These are phyloP conservation scores for Vultur gryphus DNA, from an alignment of 2,797 vertebrate genomes.

Conservation along the genomic window DNA sequence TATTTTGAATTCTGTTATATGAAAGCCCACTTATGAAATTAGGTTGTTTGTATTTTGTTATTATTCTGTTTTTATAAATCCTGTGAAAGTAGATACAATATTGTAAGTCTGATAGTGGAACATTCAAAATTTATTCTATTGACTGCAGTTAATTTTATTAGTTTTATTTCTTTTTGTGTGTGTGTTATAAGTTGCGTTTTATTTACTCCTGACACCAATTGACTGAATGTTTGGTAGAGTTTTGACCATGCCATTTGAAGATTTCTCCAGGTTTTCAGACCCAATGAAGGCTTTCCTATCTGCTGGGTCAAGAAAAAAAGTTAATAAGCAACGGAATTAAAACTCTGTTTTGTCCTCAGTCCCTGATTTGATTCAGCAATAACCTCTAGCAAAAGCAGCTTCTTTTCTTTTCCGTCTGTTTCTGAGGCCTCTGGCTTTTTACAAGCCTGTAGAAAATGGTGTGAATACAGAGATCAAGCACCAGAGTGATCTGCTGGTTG, in stretches of 20 bases:
- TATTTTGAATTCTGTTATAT: not conserved
- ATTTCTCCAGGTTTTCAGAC: not conserved
- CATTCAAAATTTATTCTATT: not conserved
- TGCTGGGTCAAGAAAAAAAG: not conserved
- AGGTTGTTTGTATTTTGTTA: not conserved
- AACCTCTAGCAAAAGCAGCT: not conserved
- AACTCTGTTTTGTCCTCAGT: not conserved
- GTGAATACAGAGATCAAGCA: not conserved
- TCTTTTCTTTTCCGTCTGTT: not conserved
- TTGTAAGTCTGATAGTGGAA: not conserved
- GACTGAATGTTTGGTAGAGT: not conserved
- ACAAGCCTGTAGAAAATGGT: not conserved
- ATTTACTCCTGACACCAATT: not conserved
- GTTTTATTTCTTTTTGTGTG: not conserved
- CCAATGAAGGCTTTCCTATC: not conserved
- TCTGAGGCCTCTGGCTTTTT: not conserved
- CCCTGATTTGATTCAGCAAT: not conserved
- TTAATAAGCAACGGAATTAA: not conserved
- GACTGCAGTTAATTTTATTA: not conserved
- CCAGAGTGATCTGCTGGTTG: not conserved
- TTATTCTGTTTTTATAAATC: not conserved
- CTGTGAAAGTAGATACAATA: not conserved
- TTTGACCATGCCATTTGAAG: not conserved
- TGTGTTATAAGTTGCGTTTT: not conserved
- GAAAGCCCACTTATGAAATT: not conserved